Percentiles rank a stretch among this genome's conserved stretches.
Conservation (phyloP, 2,888 invertebrate species). For the Alloscopus bannaensis region DNA sequence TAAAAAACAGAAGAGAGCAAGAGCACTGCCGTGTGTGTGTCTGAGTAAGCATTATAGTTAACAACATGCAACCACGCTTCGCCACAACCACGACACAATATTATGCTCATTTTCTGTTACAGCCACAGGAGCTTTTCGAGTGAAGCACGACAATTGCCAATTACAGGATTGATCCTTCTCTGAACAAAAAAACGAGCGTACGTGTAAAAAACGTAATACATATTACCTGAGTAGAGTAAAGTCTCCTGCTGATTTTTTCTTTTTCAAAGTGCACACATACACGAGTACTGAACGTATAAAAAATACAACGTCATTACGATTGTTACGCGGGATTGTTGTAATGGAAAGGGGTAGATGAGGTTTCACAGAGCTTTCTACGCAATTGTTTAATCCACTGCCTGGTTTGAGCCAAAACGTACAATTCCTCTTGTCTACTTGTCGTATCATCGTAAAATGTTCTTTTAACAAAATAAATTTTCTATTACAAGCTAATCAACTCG, state of each 20-base stretch:
- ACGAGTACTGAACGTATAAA: too few species aligned
- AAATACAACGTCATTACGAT: slow-evolving; percentile 63
- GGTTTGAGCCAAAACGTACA: too few species aligned
- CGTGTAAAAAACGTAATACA: background rate
- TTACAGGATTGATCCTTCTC: slow-evolving; percentile 66
- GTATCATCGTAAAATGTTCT: slow-evolving; percentile 19
- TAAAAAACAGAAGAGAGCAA: slow-evolving; percentile 24
- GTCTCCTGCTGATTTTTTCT: slow-evolving; percentile 58
- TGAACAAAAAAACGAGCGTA: background rate
- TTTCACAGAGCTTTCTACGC: too few species aligned
- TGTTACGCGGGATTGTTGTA: too few species aligned
- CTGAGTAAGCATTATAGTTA: background rate
- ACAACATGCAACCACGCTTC: background rate
- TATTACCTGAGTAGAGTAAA: background rate
- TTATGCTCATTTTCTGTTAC: slow-evolving; percentile 11
- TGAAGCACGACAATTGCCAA: slow-evolving; percentile 70
- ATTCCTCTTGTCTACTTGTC: background rate
- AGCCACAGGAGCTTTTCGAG: slow-evolving; percentile 61
- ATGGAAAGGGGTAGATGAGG: too few species aligned
- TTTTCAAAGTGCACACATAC: slow-evolving; percentile 31
- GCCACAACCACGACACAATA: background rate
- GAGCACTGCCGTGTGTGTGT: background rate
- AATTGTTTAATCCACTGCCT: too few species aligned
- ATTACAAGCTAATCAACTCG: slow-evolving; percentile 45
- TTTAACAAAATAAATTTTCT: slow-evolving; percentile 57